phyloP scores from a whole-genome alignment of 2,888 invertebrate genomes.

The Drosophila peninsularis region DNA sequence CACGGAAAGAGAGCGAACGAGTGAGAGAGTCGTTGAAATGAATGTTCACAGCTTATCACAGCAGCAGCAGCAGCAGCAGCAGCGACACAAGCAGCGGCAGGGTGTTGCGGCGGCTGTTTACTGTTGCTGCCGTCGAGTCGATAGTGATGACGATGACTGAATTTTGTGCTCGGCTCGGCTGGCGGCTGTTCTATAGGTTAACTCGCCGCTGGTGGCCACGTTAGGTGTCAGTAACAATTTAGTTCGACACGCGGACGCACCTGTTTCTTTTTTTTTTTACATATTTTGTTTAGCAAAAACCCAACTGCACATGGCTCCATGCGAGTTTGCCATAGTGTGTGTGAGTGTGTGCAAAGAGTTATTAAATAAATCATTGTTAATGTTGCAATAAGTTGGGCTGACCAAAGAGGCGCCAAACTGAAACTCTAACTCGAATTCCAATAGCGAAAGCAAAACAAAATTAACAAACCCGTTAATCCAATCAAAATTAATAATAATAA shows the following conservation, averaged over 20 bases:
- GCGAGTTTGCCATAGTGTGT: slow-evolving; percentile 4
- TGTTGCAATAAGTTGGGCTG: slow-evolving; percentile 11
- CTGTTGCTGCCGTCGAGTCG: slow-evolving; percentile 24
- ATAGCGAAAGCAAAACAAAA: background rate
- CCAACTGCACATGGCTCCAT: slow-evolving; percentile 19
- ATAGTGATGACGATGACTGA: slow-evolving; percentile 43
- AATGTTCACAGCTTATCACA: slow-evolving; percentile 35
- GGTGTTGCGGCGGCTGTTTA: slow-evolving; percentile 6
- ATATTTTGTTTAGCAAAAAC: slow-evolving; percentile 48
- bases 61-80: slow-evolving; percentile 7
- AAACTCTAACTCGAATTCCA: background rate
- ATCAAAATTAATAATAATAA: background rate
- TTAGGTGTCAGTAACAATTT: slow-evolving; percentile 85
- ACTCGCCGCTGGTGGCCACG: slow-evolving; percentile 76
- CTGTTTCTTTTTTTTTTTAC: slow-evolving; percentile 63
- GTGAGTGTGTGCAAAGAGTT: slow-evolving; percentile 15
- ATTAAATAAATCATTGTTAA: slow-evolving; percentile 15
- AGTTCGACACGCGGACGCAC: slow-evolving; percentile 81
- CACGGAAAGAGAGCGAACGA: slow-evolving; percentile 3
- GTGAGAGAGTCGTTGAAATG: slow-evolving; percentile 4
- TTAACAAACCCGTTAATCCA: slow-evolving; percentile 5
- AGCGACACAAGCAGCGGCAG: slow-evolving; percentile 15
- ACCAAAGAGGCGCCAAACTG: slow-evolving; percentile 16
- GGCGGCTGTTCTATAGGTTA: slow-evolving; percentile 65
- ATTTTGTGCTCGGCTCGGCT: slow-evolving; percentile 55